These are phyloP conservation scores for Catharus ustulatus DNA, from an alignment of 2,797 vertebrate species.

Conservation along the genomic window DNA sequence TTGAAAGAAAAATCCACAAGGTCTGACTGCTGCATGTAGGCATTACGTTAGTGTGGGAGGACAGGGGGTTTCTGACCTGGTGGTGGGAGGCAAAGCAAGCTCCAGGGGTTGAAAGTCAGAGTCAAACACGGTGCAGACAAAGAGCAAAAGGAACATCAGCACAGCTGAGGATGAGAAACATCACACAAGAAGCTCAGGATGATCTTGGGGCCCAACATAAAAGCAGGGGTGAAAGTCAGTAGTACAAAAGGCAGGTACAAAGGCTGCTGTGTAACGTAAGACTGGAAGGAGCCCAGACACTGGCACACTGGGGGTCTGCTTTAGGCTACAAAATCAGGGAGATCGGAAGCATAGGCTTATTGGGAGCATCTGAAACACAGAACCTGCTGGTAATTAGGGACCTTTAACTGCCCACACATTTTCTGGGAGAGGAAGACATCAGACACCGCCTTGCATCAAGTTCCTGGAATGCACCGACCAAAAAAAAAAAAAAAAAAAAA, in stretches of 20 bases:
- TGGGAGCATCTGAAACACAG: conserved; percentile 62
- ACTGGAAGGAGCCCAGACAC: conserved; percentile 55
- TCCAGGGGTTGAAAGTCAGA: background rate
- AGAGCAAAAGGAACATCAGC: background rate
- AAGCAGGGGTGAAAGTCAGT: background rate
- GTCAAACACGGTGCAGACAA: background rate
- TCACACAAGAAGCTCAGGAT: background rate
- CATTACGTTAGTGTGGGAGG: accelerated
- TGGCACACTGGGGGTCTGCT: conserved; percentile 33
- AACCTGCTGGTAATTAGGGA: conserved; percentile 47
- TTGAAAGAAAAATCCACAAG: background rate
- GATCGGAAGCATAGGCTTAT: conserved; percentile 52
- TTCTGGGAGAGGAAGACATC: conserved; percentile 42
- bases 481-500: background rate
- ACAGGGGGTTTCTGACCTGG: background rate
- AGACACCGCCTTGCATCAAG: background rate
- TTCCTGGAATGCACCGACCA: background rate
- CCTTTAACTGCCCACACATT: conserved; percentile 55
- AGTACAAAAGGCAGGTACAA: conserved; percentile 11
- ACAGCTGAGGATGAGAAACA: background rate
- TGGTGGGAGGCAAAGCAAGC: background rate
- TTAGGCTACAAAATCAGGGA: conserved; percentile 33
- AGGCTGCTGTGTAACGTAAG: background rate
- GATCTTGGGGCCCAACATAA: background rate
- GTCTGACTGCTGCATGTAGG: background rate